Percentiles rank a stretch among this genome's conserved stretches.
Evolutionary conservation across 2,888 invertebrate genomes (phyloP).

Genomic region (Xanthorhoe designata): DNA sequence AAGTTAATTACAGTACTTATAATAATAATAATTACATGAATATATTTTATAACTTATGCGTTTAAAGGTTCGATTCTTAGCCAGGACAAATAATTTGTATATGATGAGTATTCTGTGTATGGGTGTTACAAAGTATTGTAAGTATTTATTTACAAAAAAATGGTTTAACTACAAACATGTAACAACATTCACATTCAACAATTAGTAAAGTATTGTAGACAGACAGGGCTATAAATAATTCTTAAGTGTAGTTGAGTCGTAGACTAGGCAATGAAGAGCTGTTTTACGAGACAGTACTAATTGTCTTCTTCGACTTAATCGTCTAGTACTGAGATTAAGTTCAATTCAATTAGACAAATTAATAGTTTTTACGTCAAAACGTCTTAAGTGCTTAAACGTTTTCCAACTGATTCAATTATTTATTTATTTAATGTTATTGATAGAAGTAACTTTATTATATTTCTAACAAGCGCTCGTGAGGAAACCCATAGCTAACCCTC

Average conservation of each 20-base stretch:
- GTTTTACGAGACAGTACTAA: not conserved
- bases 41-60: too few species aligned
- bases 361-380: not conserved
- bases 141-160: not conserved
- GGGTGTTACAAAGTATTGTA: not conserved
- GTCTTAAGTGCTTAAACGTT: not conserved
- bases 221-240: not conserved
- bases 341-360: not conserved
- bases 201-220: not conserved
- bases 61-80: too few species aligned
- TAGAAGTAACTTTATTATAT: too few species aligned
- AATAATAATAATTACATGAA: too few species aligned
- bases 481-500: too few species aligned
- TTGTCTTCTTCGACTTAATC: not conserved
- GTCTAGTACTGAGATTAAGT: not conserved
- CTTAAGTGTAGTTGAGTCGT: not conserved
- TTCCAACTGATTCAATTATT: not conserved
- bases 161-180: not conserved
- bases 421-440: too few species aligned
- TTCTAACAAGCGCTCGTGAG: too few species aligned
- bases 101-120: not conserved
- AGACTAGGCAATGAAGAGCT: conserved; percentile 1
- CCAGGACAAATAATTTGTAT: too few species aligned
- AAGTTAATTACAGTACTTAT: too few species aligned
- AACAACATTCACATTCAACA: not conserved